Conservation (phyloP, 1,140 invertebrate genomes). For the Myzus persicae region DNA sequence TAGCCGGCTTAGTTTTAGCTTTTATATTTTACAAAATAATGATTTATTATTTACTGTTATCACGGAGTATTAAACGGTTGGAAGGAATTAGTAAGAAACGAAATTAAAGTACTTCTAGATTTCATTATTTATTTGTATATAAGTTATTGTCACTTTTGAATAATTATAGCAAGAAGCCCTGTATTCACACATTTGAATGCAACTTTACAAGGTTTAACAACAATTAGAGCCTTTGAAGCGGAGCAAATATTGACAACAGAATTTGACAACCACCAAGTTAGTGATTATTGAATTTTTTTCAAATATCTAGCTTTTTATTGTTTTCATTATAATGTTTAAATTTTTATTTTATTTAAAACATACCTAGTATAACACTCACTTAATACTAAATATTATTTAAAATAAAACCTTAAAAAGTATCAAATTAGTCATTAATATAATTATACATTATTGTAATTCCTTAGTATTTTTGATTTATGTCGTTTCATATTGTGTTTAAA, state of each 20-base stretch:
- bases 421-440: too few relatives aligned
- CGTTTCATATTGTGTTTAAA: not conserved
- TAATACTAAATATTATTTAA: too few relatives aligned
- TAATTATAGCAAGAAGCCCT: constrained; percentile 74
- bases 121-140: too few relatives aligned
- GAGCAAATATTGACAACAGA: constrained; percentile 81
- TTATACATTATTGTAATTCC: too few relatives aligned
- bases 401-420: too few relatives aligned
- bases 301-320: too few relatives aligned
- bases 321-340: too few relatives aligned
- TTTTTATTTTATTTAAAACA: too few relatives aligned
- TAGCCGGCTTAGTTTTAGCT: constrained; percentile 67
- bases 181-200: constrained; percentile 89
- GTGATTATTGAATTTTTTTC: not conserved
- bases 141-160: not conserved
- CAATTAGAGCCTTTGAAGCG: constrained; percentile 85
- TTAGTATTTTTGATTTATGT: too few relatives aligned
- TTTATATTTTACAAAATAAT: constrained; percentile 68
- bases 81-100: constrained; percentile 70
- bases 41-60: constrained; percentile 70
- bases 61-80: constrained; percentile 71
- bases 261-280: constrained; percentile 80
- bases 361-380: too few relatives aligned
- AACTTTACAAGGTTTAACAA: constrained; percentile 86
- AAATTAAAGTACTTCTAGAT: not conserved